Conservation (phyloP, 2,888 invertebrate genomes). For the Drosophila robusta region DNA sequence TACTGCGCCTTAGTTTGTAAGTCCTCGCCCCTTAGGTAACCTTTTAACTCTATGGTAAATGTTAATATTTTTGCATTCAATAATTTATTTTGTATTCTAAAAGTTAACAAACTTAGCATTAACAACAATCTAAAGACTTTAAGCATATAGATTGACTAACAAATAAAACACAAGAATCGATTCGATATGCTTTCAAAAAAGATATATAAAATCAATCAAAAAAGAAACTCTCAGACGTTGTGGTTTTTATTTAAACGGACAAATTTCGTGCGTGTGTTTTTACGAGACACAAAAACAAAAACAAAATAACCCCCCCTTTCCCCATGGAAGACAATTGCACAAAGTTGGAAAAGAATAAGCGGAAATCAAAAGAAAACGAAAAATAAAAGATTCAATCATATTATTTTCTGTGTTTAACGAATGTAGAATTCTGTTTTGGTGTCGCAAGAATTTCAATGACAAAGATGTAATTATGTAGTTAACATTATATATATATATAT, state of each 20-base stretch:
- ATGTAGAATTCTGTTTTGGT: constrained; percentile 85
- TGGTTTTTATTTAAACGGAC: constrained; percentile 82
- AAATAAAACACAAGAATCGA: constrained; percentile 68
- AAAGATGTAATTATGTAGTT: constrained; percentile 17
- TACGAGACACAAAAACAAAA: neutral
- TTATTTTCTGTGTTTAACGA: constrained; percentile 78
- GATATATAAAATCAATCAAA: constrained; percentile 28
- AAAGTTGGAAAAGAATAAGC: constrained; percentile 78
- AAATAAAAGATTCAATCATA: constrained; percentile 60
- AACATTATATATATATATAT: constrained; percentile 20
- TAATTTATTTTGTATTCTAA: constrained; percentile 77
- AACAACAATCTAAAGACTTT: constrained; percentile 70
- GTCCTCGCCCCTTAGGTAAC: constrained; percentile 43
- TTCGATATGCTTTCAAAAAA: constrained; percentile 61
- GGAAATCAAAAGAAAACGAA: constrained; percentile 45
- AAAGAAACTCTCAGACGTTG: constrained; percentile 66
- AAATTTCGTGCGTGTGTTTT: constrained; percentile 70
- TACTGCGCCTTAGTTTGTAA: constrained; percentile 53
- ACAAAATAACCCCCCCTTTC: constrained; percentile 17
- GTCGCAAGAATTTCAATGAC: constrained; percentile 62
- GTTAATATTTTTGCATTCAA: constrained; percentile 72
- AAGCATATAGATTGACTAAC: constrained; percentile 75
- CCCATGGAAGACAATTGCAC: constrained; percentile 60
- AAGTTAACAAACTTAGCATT: constrained; percentile 48
- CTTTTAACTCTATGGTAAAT: constrained; percentile 51